Evolutionary conservation across 1,140 invertebrate species (phyloP), one percentile per base, ranked within the genome.

Genomic region (Neodiprion virginianus): DNA sequence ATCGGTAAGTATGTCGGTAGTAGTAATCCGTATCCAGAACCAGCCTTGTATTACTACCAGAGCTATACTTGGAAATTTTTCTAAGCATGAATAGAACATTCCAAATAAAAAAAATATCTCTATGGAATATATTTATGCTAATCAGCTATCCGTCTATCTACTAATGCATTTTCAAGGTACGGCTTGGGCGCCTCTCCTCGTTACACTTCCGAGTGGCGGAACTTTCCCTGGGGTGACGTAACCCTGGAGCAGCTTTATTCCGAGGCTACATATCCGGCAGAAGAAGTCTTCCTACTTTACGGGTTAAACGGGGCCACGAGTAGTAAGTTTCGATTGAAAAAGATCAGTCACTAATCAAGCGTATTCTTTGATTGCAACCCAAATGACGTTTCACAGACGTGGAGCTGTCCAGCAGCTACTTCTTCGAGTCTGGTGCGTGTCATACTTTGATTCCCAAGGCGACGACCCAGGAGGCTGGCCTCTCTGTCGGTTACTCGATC

Each of bases 401-500:
- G 14, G 28, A 74, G 23, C 11, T 89, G 8, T 81, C 80, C 5
- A 84, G 86, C 70, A 86, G 81, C 23, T 73, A 90, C 9, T 88
- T 90, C 28, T 91, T 91, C 73, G 77, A 87, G 7, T 81, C 80
- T 73, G 91, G 91, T 1, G 87, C 88, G 53, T 92, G 91, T 75
- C 88, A 88, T 76, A 91, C 91, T 3, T 71, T 91, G 12, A 81
- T 86, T 0, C 90, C 91, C 1, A 84, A 85, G 67, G 78, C 85
- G 4, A 68, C 80, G n/a, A 75, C 79, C 67, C 79, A 72, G 2
- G 79, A 79, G 1, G 84, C 86, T 0, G 79, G 82, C 0, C 81
- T 80, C 71, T 74, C 77, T 0, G 76, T 78, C 0, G 89, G 89
- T 0, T 89, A 88, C 76, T 87, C 88, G 8, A 75, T 90, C 5